Base-by-base conservation (phyloP, 2,797 vertebrate genomes). In the Mormyrops boulengeri region DNA sequence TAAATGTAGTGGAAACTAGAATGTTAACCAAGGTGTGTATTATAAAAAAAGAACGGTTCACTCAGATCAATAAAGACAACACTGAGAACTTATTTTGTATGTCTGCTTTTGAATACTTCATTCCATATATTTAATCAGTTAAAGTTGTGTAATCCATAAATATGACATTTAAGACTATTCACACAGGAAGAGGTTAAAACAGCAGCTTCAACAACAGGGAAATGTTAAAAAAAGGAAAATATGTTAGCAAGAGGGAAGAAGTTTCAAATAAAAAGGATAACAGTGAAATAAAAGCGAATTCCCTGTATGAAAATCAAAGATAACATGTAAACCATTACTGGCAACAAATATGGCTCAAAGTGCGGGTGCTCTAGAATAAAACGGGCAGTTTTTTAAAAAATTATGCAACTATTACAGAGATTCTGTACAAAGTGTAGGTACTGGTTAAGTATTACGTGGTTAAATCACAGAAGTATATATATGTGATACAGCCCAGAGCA, bases 351-450 rank as follows among this genome's bases (percentile, higher is more conserved):
- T n/a, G 41, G 49, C 94, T 95, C 94, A 98, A 97, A 97, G 97
- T 98, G 97, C 97, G 96, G 96, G 94, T 95, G 97, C 93, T 95
- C 93, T 92, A 94, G 91, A 91, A 92, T 92, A 94, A 92, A 94
- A 92, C 55, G 38, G 60, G 87, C 11, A 66, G 26, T 62, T 66
- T 47, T 34, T 73, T 0, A 17, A 38, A 38, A 73, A 91, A 91
- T 92, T 93, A 92, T 47, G 90, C 88, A 92, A 90, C 92, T 92
- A 95, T 92, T 69, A 93, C 90, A 92, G 90, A 90, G 93, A 88
- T 12, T 92, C 91, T 85, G 92, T 93, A 94, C 95, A 96, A 95
- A 96, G 95, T 95, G 94, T 55, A 66, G 52, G 53, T 60, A 57
- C 57, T 30, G 17, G 52, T 87, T 87, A 69, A 49, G 44, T 88